A percentile compares a stretch with the other conserved stretches of the same genome.
Conservation (phyloP, 2,113 vertebrate genomes). For the Anthoscopus minutus region DNA sequence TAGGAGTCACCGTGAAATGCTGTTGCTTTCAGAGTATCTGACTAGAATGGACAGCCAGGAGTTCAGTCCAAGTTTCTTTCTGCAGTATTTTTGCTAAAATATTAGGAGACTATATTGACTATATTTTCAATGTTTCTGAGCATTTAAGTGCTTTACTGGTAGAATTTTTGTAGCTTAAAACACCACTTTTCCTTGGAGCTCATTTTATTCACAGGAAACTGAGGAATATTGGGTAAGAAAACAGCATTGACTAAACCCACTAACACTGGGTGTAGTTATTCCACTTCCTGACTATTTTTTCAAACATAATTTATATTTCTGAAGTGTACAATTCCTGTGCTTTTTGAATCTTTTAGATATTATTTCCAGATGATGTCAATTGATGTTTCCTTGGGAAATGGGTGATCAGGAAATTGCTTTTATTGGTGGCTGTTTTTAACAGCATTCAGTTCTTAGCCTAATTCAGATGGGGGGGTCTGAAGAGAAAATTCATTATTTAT, state of each 20-base stretch:
- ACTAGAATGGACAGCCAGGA: neutral
- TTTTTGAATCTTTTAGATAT: neutral
- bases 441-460: neutral
- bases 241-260: neutral
- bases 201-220: neutral
- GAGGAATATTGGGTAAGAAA: neutral
- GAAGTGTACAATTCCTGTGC: neutral
- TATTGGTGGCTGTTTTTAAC: neutral
- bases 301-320: neutral
- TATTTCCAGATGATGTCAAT: neutral
- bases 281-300: neutral
- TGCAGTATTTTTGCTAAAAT: neutral
- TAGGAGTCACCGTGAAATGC: neutral
- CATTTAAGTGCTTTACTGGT: neutral
- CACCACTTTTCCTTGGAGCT: neutral
- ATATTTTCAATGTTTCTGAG: neutral
- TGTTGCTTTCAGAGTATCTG: neutral
- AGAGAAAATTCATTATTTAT: neutral
- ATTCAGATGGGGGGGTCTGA: neutral
- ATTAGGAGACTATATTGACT: neutral
- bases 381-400: neutral
- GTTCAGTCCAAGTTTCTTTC: neutral
- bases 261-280: neutral
- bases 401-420: neutral
- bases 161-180: neutral